Evolutionary conservation across 1,140 invertebrate genomes (phyloP).

Genomic region (Dendrolimus kikuchii): DNA sequence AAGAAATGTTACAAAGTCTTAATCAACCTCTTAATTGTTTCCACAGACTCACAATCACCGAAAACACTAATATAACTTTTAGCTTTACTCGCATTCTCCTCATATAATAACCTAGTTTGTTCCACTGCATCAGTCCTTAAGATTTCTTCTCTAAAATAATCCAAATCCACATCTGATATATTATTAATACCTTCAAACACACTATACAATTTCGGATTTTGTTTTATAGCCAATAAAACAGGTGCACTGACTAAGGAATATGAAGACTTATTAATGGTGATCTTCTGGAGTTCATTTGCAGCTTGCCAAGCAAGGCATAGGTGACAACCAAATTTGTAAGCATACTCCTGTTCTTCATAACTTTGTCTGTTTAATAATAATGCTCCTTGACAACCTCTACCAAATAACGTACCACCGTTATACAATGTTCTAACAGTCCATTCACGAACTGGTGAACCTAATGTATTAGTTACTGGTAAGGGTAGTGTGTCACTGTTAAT

Average conservation of each 20-base stretch:
- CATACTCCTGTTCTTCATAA: conserved; percentile 76
- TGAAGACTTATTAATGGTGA: conserved; percentile 69
- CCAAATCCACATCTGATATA: conserved; percentile 78
- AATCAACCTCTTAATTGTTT: conserved; percentile 51
- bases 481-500: conserved; percentile 50
- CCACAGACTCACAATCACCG: conserved; percentile 39
- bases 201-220: conserved; percentile 76
- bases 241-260: conserved; percentile 80
- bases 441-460: conserved; percentile 78
- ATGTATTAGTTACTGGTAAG: conserved; percentile 66
- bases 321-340: conserved; percentile 88
- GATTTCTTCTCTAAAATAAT: conserved; percentile 37
- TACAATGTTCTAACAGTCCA: conserved; percentile 87
- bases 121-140: conserved; percentile 49
- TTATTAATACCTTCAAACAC: conserved; percentile 76
- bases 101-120: conserved; percentile 40
- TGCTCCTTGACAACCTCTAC: conserved; percentile 87
- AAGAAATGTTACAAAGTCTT: conserved; percentile 31
- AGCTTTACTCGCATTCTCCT: conserved; percentile 46
- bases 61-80: conserved; percentile 42
- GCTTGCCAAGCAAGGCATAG: conserved; percentile 88
- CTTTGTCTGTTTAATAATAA: conserved; percentile 82
- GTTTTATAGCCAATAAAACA: conserved; percentile 83
- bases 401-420: conserved; percentile 83
- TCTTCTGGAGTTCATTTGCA: conserved; percentile 72